These are phyloP conservation scores for Manacus vitellinus DNA, from an alignment of 2,113 vertebrate species.

Conservation along the genomic window DNA sequence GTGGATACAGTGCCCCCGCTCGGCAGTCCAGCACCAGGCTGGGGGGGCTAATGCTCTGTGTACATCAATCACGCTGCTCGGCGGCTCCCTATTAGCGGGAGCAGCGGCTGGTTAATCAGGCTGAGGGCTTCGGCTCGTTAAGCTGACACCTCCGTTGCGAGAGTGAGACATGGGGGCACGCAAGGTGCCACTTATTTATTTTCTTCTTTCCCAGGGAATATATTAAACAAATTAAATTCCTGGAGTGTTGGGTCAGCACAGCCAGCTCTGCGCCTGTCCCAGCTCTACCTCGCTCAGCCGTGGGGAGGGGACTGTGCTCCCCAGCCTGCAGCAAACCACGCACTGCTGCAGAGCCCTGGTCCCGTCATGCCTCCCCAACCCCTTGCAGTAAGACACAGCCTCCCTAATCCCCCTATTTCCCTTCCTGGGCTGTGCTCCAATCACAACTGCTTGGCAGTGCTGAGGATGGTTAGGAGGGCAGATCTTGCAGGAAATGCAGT, in stretches of 20 bases:
- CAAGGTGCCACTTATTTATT: constrained; percentile 64
- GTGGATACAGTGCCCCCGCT: accelerated
- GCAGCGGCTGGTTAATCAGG: constrained; percentile 58
- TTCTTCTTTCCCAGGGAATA: constrained; percentile 67
- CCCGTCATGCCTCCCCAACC: background rate
- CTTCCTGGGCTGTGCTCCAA: background rate
- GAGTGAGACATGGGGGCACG: constrained; percentile 54
- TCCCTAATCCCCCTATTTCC: background rate
- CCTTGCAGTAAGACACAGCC: background rate
- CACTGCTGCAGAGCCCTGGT: background rate
- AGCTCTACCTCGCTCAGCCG: background rate
- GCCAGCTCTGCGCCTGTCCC: background rate
- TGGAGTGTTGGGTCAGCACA: constrained; percentile 48
- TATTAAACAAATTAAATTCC: constrained; percentile 73
- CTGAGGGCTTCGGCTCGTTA: constrained; percentile 61
- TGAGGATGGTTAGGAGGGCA: background rate
- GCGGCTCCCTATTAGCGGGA: background rate
- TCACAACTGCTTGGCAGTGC: accelerated
- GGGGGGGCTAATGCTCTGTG: background rate
- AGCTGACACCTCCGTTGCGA: constrained; percentile 33
- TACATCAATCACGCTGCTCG: background rate
- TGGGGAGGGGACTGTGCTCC: background rate
- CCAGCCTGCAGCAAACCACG: background rate
- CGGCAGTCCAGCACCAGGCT: background rate
- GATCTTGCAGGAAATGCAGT: background rate